These are phyloP conservation scores for Argyresthia albistria DNA, from an alignment of 2,888 invertebrate genomes.

Conservation along the genomic window DNA sequence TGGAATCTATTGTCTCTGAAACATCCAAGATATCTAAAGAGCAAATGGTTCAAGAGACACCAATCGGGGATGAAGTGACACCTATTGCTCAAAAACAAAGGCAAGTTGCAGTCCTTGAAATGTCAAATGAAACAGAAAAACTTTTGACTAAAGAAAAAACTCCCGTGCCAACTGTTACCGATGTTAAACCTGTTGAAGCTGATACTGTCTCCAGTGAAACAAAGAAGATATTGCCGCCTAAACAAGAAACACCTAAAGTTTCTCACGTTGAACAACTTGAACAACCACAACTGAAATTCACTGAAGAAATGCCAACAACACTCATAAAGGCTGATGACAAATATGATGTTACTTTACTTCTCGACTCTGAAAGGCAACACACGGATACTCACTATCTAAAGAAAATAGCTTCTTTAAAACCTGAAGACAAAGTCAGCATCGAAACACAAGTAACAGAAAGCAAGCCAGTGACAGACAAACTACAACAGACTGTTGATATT, in stretches of 20 bases:
- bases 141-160: conserved; percentile 19
- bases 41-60: background rate
- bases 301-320: conserved; percentile 8
- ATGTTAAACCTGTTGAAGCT: conserved; percentile 27
- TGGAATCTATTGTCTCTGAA: background rate
- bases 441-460: background rate
- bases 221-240: background rate
- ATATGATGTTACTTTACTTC: conserved; percentile 25
- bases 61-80: background rate
- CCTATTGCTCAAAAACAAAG: background rate
- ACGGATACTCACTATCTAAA: conserved; percentile 26
- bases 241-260: background rate
- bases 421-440: no score
- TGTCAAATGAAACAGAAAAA: conserved; percentile 15
- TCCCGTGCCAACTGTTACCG: conserved; percentile 24
- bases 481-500: conserved; percentile 41
- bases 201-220: background rate
- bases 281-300: conserved; percentile 23
- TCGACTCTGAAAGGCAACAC: conserved; percentile 40
- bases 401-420: no score
- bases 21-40: background rate
- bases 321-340: conserved; percentile 18
- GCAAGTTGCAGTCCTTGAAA: background rate
- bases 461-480: conserved; percentile 13
- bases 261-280: conserved; percentile 26